Evolutionary conservation across 2,113 vertebrate species (phyloP), one percentile per base, ranked within the genome.

Genomic region (Isichthys henryi): DNA sequence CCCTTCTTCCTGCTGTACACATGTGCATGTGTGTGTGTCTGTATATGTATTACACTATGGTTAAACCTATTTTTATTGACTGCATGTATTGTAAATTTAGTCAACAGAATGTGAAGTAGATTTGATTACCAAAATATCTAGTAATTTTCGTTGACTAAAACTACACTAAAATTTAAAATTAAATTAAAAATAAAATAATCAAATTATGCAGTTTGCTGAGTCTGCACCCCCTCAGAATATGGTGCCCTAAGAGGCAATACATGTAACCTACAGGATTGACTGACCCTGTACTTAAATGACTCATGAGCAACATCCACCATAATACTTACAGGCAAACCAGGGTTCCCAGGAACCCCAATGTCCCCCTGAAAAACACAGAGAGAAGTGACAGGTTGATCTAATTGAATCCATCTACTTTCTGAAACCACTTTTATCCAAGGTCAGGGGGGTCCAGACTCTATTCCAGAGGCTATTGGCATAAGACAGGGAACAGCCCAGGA

Each of bases 331-430:
- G 46, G 45, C 17, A 90, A 87, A 84, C 95, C 96, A 43, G 89
- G 88, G 9, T 7, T 2, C 88, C 95, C 95, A 9, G 49, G n/a
- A 1, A 10, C 3, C 13, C 96, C 96, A 1, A 2, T 2, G 0
- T 91, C 90, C 3, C 96, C 96, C 96, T 96, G 93, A 89, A 9
- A 77, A 86, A 92, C n/a, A 92, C 21, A 90, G 49, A 91, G 1
- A 27, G 82, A 85, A 35, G 90, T 19, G 5, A n/a, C 3, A 62
- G 80, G 45, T 4, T 17, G 62, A 80, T 80, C 5, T 43, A 39
- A 39, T 80, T 70, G 9, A 80, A 80, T 43, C 74, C 5, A 80
- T 39, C 4, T 2, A 80, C 43, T 43, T 80, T 43, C 35, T 80
- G 35, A 43, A 70, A 70, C 10, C n/a, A 70, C n/a, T 70, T 31